Base-by-base conservation (phyloP, 2,113 vertebrate genomes). In the Nesogale talazaci region DNA sequence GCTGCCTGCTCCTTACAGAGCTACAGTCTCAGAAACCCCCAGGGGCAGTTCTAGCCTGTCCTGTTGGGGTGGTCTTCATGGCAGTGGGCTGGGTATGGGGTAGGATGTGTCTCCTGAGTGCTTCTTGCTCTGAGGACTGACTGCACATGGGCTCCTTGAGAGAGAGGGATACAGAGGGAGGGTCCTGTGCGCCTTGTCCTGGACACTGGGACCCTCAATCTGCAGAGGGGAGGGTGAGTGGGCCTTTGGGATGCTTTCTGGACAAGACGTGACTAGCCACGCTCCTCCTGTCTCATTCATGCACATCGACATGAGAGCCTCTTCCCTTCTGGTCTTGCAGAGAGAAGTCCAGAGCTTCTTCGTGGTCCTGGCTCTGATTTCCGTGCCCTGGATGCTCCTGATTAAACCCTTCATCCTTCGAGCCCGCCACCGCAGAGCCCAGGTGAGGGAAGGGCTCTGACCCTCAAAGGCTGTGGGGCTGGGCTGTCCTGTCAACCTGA, bases 341-440 rank as follows among this genome's bases (percentile, higher is more conserved):
- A 91, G 90, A 97, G 98, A 98, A 97, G 98, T 98, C 25, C 98
- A 98, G 83, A 98, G 97, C 57, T 98, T 98, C 95, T 95, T 98
- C 83, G 98, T 98, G n/a, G 95, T 98, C 63, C 95, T 98, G 91
- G 98, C 98, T 16, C 70, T 98, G 91, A 97, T 98, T 88, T 97
- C 98, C 65, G 94, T 98, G 89, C 98, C 98, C 0, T 98, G 98
- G 98, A 98, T 98, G 98, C 98, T 98, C 11, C 95, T 98, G 76
- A 98, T 98, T 65, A 98, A 98, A 93, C 98, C 98, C 0, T 98
- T 98, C 86, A 87, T 98, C 40, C 98, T 98, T 3, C 94, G 98
- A 97, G 98, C 98, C 86, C 96, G 96, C 56, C 97, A 98, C 38
- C 97, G 11, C 93, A 98, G 96, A 94, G 95, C 95, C 0, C 98